These are phyloP conservation scores for Lasioglossum oenotherae DNA, from an alignment of 2,888 invertebrate species.

Conservation along the genomic window DNA sequence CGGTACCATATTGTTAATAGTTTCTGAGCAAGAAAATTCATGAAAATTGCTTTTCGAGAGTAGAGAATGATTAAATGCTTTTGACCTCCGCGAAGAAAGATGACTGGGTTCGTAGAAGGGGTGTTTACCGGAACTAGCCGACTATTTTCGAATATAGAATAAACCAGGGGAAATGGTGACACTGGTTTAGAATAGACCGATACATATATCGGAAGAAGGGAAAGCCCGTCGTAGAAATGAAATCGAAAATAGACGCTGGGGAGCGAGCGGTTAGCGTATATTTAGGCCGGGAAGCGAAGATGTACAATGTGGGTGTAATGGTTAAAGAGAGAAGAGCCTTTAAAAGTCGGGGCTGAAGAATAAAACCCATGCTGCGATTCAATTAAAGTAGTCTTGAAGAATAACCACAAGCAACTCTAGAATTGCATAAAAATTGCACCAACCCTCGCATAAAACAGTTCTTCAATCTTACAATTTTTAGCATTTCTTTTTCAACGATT, in stretches of 20 bases:
- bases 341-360: constrained; percentile 18
- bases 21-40: background rate
- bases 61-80: background rate
- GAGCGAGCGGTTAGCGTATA: constrained; percentile 59
- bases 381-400: background rate
- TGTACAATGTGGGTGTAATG: constrained; percentile 60
- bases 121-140: constrained; percentile 4
- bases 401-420: background rate
- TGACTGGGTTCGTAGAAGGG: background rate
- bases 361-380: background rate
- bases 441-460: background rate
- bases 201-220: constrained; percentile 67
- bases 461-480: background rate
- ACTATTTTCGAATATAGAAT: constrained; percentile 13
- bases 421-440: background rate
- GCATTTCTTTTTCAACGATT: background rate
- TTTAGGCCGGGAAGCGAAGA: constrained; percentile 66
- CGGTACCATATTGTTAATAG: background rate
- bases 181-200: constrained; percentile 30
- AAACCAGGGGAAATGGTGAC: constrained; percentile 35
- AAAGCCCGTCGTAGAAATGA: constrained; percentile 69
- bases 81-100: background rate
- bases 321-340: constrained; percentile 41
- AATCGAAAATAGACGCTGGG: constrained; percentile 65
- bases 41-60: background rate